Evolutionary conservation across 2,888 invertebrate species (phyloP).

Genomic region (Deroplatys truncata): DNA sequence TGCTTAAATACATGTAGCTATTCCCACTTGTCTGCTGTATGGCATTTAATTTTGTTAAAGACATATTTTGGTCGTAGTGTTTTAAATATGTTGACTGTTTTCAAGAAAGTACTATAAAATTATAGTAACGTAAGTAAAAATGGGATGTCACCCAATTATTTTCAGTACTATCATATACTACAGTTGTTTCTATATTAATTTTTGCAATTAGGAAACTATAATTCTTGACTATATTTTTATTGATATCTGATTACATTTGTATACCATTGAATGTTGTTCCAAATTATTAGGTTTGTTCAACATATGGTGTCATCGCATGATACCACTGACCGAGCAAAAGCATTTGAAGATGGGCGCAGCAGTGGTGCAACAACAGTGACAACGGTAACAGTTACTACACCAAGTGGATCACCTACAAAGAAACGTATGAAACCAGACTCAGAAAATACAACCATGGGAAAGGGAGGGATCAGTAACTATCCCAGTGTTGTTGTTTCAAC

Average conservation of each 20-base stretch:
- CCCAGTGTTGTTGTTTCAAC: slow-evolving; percentile 25
- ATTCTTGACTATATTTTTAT: not conserved
- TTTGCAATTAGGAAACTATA: too few species aligned
- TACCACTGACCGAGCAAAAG: not conserved
- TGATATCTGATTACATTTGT: not conserved
- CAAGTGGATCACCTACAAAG: slow-evolving; percentile 33
- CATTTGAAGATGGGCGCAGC: not conserved
- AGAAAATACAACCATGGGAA: slow-evolving; percentile 8
- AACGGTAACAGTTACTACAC: not conserved
- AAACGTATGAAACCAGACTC: slow-evolving; percentile 27
- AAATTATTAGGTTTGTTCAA: slow-evolving; percentile 14
- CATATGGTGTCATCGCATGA: not conserved
- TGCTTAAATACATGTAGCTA: too few species aligned
- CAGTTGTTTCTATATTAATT: too few species aligned
- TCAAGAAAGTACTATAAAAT: too few species aligned
- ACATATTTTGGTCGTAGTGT: too few species aligned
- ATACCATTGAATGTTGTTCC: not conserved
- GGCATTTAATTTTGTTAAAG: too few species aligned
- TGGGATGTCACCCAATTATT: too few species aligned
- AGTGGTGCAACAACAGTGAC: not conserved
- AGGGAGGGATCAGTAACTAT: slow-evolving; percentile 13
- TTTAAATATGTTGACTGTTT: too few species aligned
- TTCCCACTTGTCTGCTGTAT: too few species aligned
- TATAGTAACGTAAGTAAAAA: too few species aligned
- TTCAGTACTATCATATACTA: too few species aligned